Base-by-base conservation (phyloP, 1,140 invertebrate species). In the Saxidomus purpurata region DNA sequence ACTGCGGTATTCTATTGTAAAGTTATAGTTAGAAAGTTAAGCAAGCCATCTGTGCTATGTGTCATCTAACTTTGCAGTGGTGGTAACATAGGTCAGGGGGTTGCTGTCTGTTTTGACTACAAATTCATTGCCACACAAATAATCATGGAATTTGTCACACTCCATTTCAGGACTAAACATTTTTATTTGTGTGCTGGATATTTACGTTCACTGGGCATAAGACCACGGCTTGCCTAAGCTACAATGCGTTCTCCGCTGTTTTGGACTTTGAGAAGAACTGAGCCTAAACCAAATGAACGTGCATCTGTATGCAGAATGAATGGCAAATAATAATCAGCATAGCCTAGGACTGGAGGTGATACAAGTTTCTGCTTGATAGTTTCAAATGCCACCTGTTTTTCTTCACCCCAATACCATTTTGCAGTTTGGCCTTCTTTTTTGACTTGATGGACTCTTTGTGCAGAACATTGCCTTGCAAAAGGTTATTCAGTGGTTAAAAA, bases 251-350 rank as follows among this genome's bases (percentile, higher is more conserved):
- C 69, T 28, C 19, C 36, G 13, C 69, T 79, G 9, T 91, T 87
- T 59, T 43, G 43, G 4, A 8, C 15, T 15, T 43, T 4, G 15
- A 43, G 43, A 43, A 43, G 43, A 15, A 43, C 43, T 91, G 91
- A 91, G n/a, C 93, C 93, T 4, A 94, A 28, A 11, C 90, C 91
- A 22, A 34, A 1, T n/a, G 89, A 47, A 63, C 90, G 90, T 0
- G 90, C 91, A 88, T 93, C 92, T 17, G 82, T 87, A 17, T 93
- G 86, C 17, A 94, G 9, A 36, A 76, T 52, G 43, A 87, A 87
- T 19, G 84, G 52, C 28, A 43, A 38, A 4, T 4, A 19, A 25
- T 43, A 85, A 38, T 87, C 43, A 28, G 67, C n/a, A 52, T 84
- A 71, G 34, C 49, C 84, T n/a, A 77, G 28, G 11, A 77, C 55